These are phyloP conservation scores for Suncus etruscus DNA, from an alignment of 2,113 vertebrate genomes.

Conservation along the genomic window DNA sequence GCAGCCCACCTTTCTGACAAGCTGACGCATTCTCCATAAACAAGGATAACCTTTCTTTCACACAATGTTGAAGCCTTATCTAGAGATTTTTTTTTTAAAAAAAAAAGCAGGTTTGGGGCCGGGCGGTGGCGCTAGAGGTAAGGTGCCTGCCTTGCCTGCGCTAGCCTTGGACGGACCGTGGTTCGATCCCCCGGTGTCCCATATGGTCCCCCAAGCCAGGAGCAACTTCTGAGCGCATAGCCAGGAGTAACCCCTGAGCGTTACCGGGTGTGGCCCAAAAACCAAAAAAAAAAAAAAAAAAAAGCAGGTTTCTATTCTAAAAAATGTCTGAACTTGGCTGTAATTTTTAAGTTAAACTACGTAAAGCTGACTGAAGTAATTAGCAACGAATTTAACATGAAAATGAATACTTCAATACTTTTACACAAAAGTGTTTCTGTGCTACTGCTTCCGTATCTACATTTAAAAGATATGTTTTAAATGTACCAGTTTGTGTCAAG, in stretches of 20 bases:
- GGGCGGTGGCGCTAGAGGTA: no score
- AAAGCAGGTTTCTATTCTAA: not conserved
- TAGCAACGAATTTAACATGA: conserved; percentile 21
- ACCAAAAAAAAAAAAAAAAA: not conserved
- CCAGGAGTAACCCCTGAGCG: no score
- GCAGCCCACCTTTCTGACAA: not conserved
- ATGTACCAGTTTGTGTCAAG: conserved; percentile 54
- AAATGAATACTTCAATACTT: conserved; percentile 11
- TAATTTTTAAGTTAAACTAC: not conserved
- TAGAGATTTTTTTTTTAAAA: not conserved
- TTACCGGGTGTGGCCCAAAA: no score
- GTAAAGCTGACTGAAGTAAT: not conserved
- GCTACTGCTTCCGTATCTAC: conserved; percentile 54
- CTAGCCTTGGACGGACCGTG: no score
- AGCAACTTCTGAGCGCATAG: no score
- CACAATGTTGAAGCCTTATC: no score
- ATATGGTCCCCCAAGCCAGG: no score
- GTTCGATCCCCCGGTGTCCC: no score
- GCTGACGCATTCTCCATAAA: not conserved
- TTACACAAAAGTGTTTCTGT: not conserved
- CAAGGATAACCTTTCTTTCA: not conserved
- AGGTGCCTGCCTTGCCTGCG: no score
- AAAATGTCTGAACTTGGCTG: not conserved
- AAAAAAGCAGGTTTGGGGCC: not conserved
- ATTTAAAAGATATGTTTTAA: conserved; percentile 45